Evolutionary conservation across 2,888 invertebrate genomes (phyloP), one percentile per base, ranked within the genome.

Genomic region (Caenorhabditis angaria): DNA sequence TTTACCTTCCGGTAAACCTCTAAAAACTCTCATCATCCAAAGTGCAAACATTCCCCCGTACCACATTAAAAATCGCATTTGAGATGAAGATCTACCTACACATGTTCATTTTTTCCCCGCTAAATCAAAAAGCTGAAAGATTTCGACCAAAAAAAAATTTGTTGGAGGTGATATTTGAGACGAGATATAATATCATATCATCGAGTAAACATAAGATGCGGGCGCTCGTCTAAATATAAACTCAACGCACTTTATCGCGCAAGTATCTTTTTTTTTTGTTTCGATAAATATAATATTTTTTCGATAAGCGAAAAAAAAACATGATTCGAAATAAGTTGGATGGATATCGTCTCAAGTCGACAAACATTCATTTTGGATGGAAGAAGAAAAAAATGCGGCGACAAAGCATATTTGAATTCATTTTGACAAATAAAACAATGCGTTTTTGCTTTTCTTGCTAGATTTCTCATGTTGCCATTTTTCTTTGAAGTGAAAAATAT

Each of bases 161-260:
- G 10, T 41, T 41, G 10, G 41, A 41, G 18, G 18, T 14, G 18
- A 41, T 18, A 41, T 18, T 14, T 14, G 41, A 41, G 41, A 41
- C n/a, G n/a, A n/a, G n/a, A n/a, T n/a, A n/a, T n/a, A n/a, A n/a
- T 41, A 41, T 41, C 41, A 41, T 41, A 41, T 41, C 41, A 41
- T 41, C 41, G 41, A 41, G 41, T 41, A 41, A 41, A 41, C 18
- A 41, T 14, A 41, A 41, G 10, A 18, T 41, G 41, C 41, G n/a
- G n/a, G n/a, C 41, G 41, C 41, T 18, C 41, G 41, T 41, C 41
- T 41, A 41, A 41, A 41, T 41, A 41, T 41, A 41, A 41, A 41
- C 41, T 41, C 41, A 18, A 12, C 10, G 41, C 41, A 41, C 41
- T 41, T 41, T 41, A 41, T 41, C 41, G 41, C n/a, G n/a, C 41